These are phyloP conservation scores for Rhyacophila brunnea DNA, from an alignment of 1,140 invertebrate genomes.

Conservation along the genomic window DNA sequence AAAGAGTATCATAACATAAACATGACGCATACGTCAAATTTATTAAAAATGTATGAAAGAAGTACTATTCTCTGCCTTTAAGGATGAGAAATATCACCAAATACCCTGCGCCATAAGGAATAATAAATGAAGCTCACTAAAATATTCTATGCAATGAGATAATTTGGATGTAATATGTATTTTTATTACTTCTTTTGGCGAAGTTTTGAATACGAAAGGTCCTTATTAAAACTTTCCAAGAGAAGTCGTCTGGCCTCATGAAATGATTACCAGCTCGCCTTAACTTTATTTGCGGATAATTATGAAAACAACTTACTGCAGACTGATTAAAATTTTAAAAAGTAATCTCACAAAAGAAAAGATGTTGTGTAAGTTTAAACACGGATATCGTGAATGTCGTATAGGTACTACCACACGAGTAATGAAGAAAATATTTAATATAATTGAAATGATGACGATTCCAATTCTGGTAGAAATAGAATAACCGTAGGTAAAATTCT, in stretches of 20 bases:
- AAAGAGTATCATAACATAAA: conserved; percentile 20
- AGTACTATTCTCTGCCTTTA: conserved; percentile 6
- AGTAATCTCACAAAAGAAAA: too few relatives aligned
- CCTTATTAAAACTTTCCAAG: conserved; percentile 2
- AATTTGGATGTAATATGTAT: conserved; percentile 34
- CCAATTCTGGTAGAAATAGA: too few relatives aligned
- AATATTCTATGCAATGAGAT: conserved; percentile 31
- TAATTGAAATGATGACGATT: too few relatives aligned
- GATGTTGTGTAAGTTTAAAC: too few relatives aligned
- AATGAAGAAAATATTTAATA: too few relatives aligned
- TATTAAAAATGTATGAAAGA: conserved; percentile 24
- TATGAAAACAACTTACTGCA: background rate
- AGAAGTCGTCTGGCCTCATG: background rate
- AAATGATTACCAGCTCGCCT: background rate
- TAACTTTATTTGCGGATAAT: background rate
- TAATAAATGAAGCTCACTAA: conserved; percentile 22
- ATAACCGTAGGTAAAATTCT: too few relatives aligned
- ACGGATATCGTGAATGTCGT: too few relatives aligned
- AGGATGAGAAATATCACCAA: conserved; percentile 20
- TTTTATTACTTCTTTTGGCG: conserved; percentile 24
- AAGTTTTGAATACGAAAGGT: conserved; percentile 11
- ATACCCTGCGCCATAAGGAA: conserved; percentile 22
- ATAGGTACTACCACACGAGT: too few relatives aligned
- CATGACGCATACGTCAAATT: conserved; percentile 26
- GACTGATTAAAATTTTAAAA: too few relatives aligned